Base-by-base conservation (phyloP, 2,797 vertebrate genomes). In the Telmatherina bonti region DNA sequence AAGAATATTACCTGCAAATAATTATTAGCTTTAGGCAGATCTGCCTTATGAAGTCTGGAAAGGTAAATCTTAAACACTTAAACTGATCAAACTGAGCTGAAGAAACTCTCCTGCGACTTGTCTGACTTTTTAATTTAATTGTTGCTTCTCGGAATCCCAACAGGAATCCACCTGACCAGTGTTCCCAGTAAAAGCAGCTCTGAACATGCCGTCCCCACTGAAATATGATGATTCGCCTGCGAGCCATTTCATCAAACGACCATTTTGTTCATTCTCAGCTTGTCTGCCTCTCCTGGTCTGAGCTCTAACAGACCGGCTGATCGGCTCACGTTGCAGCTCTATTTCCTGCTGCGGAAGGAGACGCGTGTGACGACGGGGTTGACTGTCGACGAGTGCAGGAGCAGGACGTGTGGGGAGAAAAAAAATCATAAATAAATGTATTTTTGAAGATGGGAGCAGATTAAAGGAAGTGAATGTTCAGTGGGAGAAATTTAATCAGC, bases 1-100 rank as follows among this genome's bases (percentile, higher is more conserved):
- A 76, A 70, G 71, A 47, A 82, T 1, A 60, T 38, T 0, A 41
- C 56, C 76, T 45, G 49, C 27, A 63, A 70, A 57, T 62, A 33
- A 67, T 67, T 61, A 47, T 54, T 41, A 57, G 58, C 49, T 64
- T 70, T 11, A 60, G 81, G 74, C 31, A 12, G 33, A 22, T 41
- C 38, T 24, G 49, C 22, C 33, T 57, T 53, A 31, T 41, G 24
- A 70, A 24, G 55, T 54, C 66, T 58, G 60, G 13, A 38, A 12
- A 3, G 24, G 59, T 16, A 66, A 47, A 77, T 66, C n/a, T 11
- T 8, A 11, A 24, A n/a, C 2, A 22, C 33, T 35, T 35, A 10
- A 35, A 35, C 2, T 35, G 33, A 35, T 35, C 33, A 35, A 35
- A 35, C 9, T 35, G 33, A 35, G 9, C 0, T 12, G 20, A 24